Conservation (phyloP, 2,797 vertebrate species). For the Bufotes viridis region DNA sequence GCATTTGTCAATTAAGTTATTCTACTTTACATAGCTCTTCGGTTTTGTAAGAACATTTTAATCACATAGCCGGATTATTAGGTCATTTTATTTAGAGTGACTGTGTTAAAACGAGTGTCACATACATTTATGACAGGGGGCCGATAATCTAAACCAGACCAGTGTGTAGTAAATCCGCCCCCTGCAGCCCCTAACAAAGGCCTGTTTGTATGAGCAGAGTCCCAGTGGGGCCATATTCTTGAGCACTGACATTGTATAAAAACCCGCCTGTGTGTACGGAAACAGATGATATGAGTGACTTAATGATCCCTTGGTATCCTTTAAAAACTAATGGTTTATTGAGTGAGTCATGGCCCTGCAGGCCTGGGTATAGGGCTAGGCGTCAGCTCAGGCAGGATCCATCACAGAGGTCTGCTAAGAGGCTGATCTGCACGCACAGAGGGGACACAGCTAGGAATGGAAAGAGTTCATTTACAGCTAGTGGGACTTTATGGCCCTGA, state of each 20-base stretch:
- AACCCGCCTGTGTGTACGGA: conserved; percentile 58
- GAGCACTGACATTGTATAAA: conserved; percentile 59
- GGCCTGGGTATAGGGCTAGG: conserved; percentile 41
- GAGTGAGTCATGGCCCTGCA: conserved; percentile 58
- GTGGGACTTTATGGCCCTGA: conserved; percentile 6
- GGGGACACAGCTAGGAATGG: conserved; percentile 16
- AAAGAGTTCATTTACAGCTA: conserved; percentile 22
- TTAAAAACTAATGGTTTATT: conserved; percentile 56
- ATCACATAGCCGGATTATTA: conserved; percentile 2
- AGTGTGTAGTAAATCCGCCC: conserved; percentile 45
- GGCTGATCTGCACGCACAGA: conserved; percentile 15
- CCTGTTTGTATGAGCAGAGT: conserved; percentile 53
- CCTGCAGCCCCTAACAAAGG: conserved; percentile 54
- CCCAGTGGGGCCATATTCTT: conserved; percentile 40
- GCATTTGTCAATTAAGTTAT: not conserved
- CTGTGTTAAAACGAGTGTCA: conserved; percentile 31
- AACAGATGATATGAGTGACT: conserved; percentile 60
- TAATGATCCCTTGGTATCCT: conserved; percentile 59
- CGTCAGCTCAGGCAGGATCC: conserved; percentile 31
- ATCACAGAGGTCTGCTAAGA: conserved; percentile 35
- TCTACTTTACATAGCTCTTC: not conserved
- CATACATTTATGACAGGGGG: conserved; percentile 38
- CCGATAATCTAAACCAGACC: conserved; percentile 56
- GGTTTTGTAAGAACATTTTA: conserved; percentile 24
- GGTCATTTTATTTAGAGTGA: conserved; percentile 37